These are phyloP conservation scores for Agonopterix heracliana DNA, from an alignment of 2,888 invertebrate genomes.

Conservation along the genomic window DNA sequence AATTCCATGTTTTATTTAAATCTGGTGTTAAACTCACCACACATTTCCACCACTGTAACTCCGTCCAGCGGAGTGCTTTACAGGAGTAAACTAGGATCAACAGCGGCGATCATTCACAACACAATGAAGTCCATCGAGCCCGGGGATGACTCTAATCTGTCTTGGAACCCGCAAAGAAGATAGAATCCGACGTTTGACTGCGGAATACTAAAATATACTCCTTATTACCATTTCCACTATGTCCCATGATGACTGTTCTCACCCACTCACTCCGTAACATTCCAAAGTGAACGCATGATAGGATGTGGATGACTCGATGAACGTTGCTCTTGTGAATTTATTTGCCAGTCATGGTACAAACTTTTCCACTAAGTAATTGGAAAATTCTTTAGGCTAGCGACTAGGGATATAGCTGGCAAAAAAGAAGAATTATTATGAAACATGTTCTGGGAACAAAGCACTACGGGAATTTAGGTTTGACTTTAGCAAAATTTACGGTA, in stretches of 20 bases:
- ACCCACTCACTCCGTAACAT: neutral
- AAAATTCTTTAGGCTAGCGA: constrained; percentile 7
- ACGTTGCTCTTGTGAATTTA: neutral
- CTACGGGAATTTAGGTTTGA: neutral
- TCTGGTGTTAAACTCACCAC: no score
- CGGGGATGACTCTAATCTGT: no score
- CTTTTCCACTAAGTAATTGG: constrained; percentile 8
- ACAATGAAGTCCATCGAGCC: no score
- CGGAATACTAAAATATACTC: no score
- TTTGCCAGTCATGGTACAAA: neutral
- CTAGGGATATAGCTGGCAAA: neutral
- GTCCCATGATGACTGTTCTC: neutral
- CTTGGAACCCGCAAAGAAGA: no score
- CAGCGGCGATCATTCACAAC: no score
- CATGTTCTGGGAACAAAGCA: neutral
- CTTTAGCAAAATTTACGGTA: neutral
- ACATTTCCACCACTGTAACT: no score
- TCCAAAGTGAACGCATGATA: neutral
- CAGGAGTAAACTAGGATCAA: no score
- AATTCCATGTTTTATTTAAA: no score
- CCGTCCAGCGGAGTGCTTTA: no score
- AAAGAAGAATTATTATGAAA: neutral
- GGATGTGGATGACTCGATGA: neutral
- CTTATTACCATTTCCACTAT: no score
- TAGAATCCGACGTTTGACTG: no score